Percentiles rank a stretch among this genome's conserved stretches.
phyloP scores from a whole-genome alignment of 2,113 vertebrate genomes.

The Eudyptes chrysolophus region DNA sequence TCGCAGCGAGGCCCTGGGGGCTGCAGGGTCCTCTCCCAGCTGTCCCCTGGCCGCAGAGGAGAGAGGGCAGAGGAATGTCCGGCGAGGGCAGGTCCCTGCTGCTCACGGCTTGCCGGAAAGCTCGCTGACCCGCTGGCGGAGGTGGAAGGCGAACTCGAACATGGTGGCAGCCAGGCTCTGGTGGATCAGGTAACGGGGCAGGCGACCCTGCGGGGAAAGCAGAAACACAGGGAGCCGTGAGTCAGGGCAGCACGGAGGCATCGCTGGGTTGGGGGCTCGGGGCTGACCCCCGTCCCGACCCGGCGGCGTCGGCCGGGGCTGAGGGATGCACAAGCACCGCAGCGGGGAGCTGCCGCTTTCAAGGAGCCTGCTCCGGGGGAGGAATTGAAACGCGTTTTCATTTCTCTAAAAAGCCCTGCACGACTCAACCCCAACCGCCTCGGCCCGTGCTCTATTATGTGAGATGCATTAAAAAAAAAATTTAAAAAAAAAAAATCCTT shows the following conservation, averaged over 20 bases:
- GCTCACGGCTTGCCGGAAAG: conserved; percentile 62
- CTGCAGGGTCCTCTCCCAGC: neutral
- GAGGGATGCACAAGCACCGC: neutral
- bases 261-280: neutral
- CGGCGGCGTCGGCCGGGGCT: fast-evolving
- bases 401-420: conserved; percentile 33
- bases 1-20: neutral
- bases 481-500: neutral
- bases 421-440: conserved; percentile 18
- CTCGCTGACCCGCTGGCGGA: conserved; percentile 85
- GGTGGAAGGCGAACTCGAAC: conserved; percentile 93
- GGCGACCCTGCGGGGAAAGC: conserved; percentile 78
- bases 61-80: neutral
- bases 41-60: neutral
- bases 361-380: neutral
- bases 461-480: neutral
- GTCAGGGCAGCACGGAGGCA: fast-evolving
- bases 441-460: neutral
- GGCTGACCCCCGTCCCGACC: fast-evolving
- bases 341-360: neutral
- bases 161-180: conserved; percentile 95
- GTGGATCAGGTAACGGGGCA: conserved; percentile 96
- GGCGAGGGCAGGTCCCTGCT: neutral
- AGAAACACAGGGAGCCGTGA: fast-evolving
- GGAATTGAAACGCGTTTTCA: neutral